Conservation (phyloP, 1,140 invertebrate species). For the Bombyx mori region ASM3026992v2 NC_085112.1:4131501-4132000, state of each 20-base stretch:
- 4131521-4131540: slow-evolving; percentile 43
- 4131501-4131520: slow-evolving; percentile 34
- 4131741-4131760: slow-evolving; percentile 45
- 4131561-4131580: slow-evolving; percentile 46
- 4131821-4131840: slow-evolving; percentile 39
- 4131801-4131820: slow-evolving; percentile 30
- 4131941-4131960: slow-evolving; percentile 51
- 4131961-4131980: slow-evolving; percentile 41
- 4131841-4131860: slow-evolving; percentile 29
- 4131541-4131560: slow-evolving; percentile 44
- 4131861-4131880: slow-evolving; percentile 33
- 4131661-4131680: slow-evolving; percentile 27
- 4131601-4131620: slow-evolving; percentile 38
- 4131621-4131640: slow-evolving; percentile 36
- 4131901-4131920: slow-evolving; percentile 57
- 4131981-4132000: slow-evolving; percentile 9
- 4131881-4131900: slow-evolving; percentile 50
- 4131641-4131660: slow-evolving; percentile 27
- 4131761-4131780: slow-evolving; percentile 24
- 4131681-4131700: slow-evolving; percentile 23
- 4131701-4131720: slow-evolving; percentile 49
- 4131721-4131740: slow-evolving; percentile 46
- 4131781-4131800: slow-evolving; percentile 20
- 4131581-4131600: slow-evolving; percentile 56
- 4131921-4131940: slow-evolving; percentile 56